Evolutionary conservation across 1,140 invertebrate genomes (phyloP).

Genomic region (Tetraneura akinire): DNA sequence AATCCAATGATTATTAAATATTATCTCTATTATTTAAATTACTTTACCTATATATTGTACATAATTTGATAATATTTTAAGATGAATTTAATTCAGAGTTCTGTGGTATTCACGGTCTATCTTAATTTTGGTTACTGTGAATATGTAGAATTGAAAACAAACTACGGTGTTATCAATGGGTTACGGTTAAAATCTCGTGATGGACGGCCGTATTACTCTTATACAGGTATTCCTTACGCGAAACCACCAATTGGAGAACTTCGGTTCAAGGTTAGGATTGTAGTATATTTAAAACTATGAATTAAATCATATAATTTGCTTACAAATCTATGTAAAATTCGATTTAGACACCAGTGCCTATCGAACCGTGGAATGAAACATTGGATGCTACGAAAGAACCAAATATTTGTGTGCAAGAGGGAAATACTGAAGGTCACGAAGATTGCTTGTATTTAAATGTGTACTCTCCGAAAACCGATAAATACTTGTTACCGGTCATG

Average conservation of each 20-base stretch:
- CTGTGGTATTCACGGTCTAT: not conserved
- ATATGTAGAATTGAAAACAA: not conserved
- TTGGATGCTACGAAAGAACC: conserved; percentile 42
- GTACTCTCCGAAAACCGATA: conserved; percentile 55
- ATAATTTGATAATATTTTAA: conserved; percentile 2
- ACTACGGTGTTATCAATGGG: conserved; percentile 60
- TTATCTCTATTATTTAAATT: too few relatives aligned
- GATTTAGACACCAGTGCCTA: conserved; percentile 9
- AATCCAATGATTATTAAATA: too few relatives aligned
- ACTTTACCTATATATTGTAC: too few relatives aligned
- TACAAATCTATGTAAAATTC: too few relatives aligned
- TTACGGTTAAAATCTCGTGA: conserved; percentile 57
- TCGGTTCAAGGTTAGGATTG: conserved; percentile 62
- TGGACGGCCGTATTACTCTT: conserved; percentile 63
- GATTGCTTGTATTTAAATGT: conserved; percentile 59
- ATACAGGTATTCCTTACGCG: conserved; percentile 71
- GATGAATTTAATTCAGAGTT: not conserved
- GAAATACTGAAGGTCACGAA: conserved; percentile 54
- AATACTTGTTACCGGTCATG: conserved; percentile 59
- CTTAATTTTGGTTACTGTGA: not conserved
- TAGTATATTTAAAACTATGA: too few relatives aligned
- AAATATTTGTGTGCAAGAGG: conserved; percentile 21
- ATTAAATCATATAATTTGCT: too few relatives aligned
- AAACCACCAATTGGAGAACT: conserved; percentile 66
- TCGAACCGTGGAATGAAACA: conserved; percentile 31